These are phyloP conservation scores for Azemiops feae DNA, from an alignment of 2,113 vertebrate species.

Conservation along the genomic window DNA sequence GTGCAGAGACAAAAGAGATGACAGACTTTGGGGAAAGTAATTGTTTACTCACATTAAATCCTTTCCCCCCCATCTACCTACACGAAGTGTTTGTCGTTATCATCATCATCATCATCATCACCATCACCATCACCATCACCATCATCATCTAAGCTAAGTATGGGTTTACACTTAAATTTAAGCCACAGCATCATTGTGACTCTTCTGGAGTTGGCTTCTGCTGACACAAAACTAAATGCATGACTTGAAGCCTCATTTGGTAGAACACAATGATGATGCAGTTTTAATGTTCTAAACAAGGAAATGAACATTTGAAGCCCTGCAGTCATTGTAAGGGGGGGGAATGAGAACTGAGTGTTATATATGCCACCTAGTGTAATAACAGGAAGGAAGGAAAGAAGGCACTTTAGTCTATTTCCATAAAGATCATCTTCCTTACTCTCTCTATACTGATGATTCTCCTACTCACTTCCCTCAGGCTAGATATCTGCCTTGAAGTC, in stretches of 20 bases:
- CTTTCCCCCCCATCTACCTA: background rate
- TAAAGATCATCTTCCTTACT: background rate
- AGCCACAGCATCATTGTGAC: background rate
- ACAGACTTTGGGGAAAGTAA: background rate
- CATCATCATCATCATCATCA: too few relatives aligned
- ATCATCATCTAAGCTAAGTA: background rate
- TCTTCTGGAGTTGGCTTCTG: background rate
- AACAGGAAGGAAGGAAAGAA: background rate
- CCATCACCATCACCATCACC: too few relatives aligned
- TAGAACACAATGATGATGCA: background rate
- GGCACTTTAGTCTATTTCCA: background rate
- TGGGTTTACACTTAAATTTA: background rate
- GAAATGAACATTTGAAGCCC: background rate
- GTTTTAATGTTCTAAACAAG: background rate
- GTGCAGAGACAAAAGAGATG: background rate
- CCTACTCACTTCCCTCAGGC: background rate
- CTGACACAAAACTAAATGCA: background rate
- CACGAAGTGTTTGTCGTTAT: background rate
- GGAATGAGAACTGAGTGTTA: background rate
- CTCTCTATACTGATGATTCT: background rate
- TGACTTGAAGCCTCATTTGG: background rate
- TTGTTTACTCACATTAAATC: conserved; percentile 1
- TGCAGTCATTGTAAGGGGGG: background rate
- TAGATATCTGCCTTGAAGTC: too few relatives aligned
- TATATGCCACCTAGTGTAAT: background rate